These are phyloP conservation scores for Synanthedon andrenaeformis DNA, from an alignment of 2,888 invertebrate species.

Conservation along the genomic window DNA sequence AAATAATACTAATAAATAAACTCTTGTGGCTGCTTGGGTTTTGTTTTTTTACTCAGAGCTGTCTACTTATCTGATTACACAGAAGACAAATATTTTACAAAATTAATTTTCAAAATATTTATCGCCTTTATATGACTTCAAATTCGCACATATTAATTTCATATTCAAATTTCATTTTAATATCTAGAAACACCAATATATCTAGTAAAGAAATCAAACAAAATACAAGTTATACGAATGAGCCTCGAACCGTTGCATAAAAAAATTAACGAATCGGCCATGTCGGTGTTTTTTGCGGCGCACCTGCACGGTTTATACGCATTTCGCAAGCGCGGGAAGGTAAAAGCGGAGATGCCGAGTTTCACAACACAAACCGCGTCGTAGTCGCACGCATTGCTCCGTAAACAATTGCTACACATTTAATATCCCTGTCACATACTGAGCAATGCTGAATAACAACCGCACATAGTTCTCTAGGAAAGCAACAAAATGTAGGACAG, in stretches of 20 bases:
- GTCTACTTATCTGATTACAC: too few species aligned
- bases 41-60: too few species aligned
- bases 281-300: slow-evolving; percentile 51
- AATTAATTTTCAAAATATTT: too few species aligned
- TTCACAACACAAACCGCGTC: slow-evolving; percentile 52
- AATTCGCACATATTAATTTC: too few species aligned
- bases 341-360: slow-evolving; percentile 67
- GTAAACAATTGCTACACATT: slow-evolving; percentile 16
- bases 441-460: not conserved
- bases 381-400: slow-evolving; percentile 33
- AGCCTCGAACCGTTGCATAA: slow-evolving; percentile 41
- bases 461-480: not conserved
- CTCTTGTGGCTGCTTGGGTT: too few species aligned
- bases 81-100: too few species aligned
- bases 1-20: too few species aligned
- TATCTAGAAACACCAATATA: too few species aligned
- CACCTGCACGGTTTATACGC: slow-evolving; percentile 71
- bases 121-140: too few species aligned
- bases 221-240: not conserved
- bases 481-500: not conserved
- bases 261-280: slow-evolving; percentile 59
- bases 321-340: slow-evolving; percentile 68
- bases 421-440: not conserved
- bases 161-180: too few species aligned
- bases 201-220: too few species aligned